Evolutionary conservation across 2,888 invertebrate genomes (phyloP), one percentile per base, ranked within the genome.

Genomic region (Cantharis lateralis): DNA sequence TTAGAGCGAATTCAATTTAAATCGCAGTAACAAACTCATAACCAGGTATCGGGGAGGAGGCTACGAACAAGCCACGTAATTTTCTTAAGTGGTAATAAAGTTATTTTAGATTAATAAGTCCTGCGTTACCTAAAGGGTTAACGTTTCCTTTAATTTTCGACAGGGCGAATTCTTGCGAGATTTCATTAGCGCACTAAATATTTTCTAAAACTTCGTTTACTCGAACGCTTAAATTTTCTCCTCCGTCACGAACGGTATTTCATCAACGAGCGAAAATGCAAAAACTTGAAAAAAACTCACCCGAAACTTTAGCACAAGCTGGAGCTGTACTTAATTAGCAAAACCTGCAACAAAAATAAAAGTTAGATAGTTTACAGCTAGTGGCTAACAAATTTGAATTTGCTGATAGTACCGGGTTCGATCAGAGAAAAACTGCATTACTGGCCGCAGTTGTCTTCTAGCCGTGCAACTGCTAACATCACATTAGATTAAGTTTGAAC

Each of bases 1-100:
- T 62, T 62, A 63, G 63, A 28, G 71, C 66, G 61, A 62, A 75
- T 71, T 70, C 71, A 24, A 28, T 26, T 64, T 28, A 18, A 72
- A 71, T 18, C 64, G 74, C 32, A 63, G 66, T 74, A 70, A 74
- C 20, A 48, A 64, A 26, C 69, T 63, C 66, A 72, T 76, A 75
- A 76, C 72, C 66, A 71, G 71, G 72, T 70, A 73, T 48, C 26
- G 68, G 71, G 16, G 64, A 68, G 74, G 72, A 71, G 70, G 74
- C 70, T 76, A 20, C 68, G 73, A 78, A 76, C 74, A 79, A 70
- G 77, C 72, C 77, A 64, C 78, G 76, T 74, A 79, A 80, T 80
- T 80, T 78, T 76, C 76, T 77, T 74, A 77, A 80, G 78, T 76
- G 78, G 70, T 75, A 77, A 78, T 79, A 77, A 79, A 80, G 77